phyloP scores from a whole-genome alignment of 2,888 invertebrate species.

The Melanophora roralis region DNA sequence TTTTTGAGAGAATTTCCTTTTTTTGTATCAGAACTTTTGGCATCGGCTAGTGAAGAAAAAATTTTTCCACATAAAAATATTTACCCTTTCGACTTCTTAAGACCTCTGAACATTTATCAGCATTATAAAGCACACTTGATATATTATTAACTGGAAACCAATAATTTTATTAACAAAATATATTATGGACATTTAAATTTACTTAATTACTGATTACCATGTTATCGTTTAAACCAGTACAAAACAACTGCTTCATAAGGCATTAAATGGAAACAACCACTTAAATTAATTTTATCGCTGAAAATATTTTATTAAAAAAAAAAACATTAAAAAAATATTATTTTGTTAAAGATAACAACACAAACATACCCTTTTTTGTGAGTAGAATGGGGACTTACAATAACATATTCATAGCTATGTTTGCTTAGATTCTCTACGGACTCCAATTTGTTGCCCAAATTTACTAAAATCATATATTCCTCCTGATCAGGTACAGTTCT shows the following conservation, averaged over 20 bases:
- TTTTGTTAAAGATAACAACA: neutral
- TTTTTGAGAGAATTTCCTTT: no score
- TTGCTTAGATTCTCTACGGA: constrained; percentile 63
- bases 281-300: constrained; percentile 68
- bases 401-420: constrained; percentile 67
- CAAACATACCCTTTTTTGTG: constrained; percentile 68
- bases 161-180: neutral
- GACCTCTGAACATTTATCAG: no score
- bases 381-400: constrained; percentile 68
- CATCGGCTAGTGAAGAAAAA: no score
- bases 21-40: no score
- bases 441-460: constrained; percentile 70
- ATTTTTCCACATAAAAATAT: no score
- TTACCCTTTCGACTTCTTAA: no score
- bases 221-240: constrained; percentile 66
- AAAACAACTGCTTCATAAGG: constrained; percentile 72
- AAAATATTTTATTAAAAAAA: no score
- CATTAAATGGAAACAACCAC: constrained; percentile 65
- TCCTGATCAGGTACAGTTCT: constrained; percentile 68
- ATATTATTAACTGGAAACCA: no score
- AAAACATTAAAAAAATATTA: neutral
- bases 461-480: constrained; percentile 71
- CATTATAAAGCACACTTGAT: no score
- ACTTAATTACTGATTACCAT: neutral
- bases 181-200: neutral